phyloP scores from a whole-genome alignment of 2,888 invertebrate species.

The Euspilapteryx auroguttella region DNA sequence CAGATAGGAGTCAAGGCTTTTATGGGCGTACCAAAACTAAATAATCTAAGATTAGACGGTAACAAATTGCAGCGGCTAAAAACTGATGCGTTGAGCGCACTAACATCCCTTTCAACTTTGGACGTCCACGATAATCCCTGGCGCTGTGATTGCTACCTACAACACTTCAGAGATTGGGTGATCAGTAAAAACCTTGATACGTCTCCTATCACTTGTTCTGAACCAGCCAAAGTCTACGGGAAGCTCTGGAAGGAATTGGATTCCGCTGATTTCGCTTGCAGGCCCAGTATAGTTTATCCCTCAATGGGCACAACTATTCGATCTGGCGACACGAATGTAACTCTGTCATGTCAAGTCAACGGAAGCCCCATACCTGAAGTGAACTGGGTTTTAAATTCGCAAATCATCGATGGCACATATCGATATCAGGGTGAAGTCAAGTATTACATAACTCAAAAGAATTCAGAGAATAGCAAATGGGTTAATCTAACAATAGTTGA shows the following conservation, averaged over 20 bases:
- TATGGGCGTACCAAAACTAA: constrained; percentile 67
- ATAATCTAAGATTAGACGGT: constrained; percentile 69
- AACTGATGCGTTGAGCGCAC: constrained; percentile 64
- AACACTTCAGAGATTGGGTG: constrained; percentile 77
- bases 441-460: constrained; percentile 35
- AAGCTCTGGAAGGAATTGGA: constrained; percentile 73
- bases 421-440: constrained; percentile 50
- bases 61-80: constrained; percentile 73
- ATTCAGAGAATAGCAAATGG: constrained; percentile 53
- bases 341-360: constrained; percentile 72
- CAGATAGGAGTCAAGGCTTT: constrained; percentile 73
- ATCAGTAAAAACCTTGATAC: constrained; percentile 74
- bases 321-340: constrained; percentile 67
- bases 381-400: constrained; percentile 71
- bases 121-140: constrained; percentile 82
- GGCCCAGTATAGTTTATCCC: constrained; percentile 73
- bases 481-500: constrained; percentile 71
- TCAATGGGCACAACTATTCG: constrained; percentile 60
- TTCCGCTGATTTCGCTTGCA: constrained; percentile 79
- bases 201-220: constrained; percentile 71
- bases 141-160: constrained; percentile 85
- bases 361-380: constrained; percentile 79
- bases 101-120: constrained; percentile 71
- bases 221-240: constrained; percentile 69
- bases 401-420: constrained; percentile 57